Evolutionary conservation across 2,888 invertebrate species (phyloP), one percentile per base, ranked within the genome.

Genomic region (Chymomyza procnemis): DNA sequence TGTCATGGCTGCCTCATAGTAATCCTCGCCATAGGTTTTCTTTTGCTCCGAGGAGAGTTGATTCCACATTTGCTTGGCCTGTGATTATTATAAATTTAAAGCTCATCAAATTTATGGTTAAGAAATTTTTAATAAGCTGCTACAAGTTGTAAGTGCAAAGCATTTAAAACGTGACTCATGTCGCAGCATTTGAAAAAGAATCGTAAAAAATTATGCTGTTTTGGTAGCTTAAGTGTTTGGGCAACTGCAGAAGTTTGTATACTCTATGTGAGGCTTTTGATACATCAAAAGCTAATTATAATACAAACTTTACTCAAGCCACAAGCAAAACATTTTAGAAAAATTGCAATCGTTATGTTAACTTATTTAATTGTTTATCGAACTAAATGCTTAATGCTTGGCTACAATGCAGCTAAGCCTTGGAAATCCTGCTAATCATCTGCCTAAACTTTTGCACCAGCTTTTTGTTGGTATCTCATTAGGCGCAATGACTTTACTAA

Each of bases 21-120:
- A 95, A 87, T 96, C 94, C 90, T 96, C 95, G 12, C 96, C 96
- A 88, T 96, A 97, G 75, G 95, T 94, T 84, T 94, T 93, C 85
- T 94, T 94, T 88, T 95, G 95, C 88, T 96, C 96, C 78, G 95
- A 94, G 66, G 94, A 93, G 79, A 96, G 91, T 88, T 94, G 94
- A 34, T 92, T 92, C 97, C 97, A 97, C 96, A 97, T 96, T 82
- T 95, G 94, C 71, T 94, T 94, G 5, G 96, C 96, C 91, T 95
- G 93, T 22, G 77, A 70, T 14, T 18, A 50, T 18, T 50, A n/a
- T n/a, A 18, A 50, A 8, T 50, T 14, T 58, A 4, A 26, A 58
- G n/a, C 14, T 56, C 46, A n/a, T 30, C 19, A 63, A 41, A 41
- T 41, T 41, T 41, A 41, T 12, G 34, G 34, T 12, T 41, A 41